Evolutionary conservation across 2,113 vertebrate genomes (phyloP), one percentile per base, ranked within the genome.

Genomic region (Taurulus bubalis): DNA sequence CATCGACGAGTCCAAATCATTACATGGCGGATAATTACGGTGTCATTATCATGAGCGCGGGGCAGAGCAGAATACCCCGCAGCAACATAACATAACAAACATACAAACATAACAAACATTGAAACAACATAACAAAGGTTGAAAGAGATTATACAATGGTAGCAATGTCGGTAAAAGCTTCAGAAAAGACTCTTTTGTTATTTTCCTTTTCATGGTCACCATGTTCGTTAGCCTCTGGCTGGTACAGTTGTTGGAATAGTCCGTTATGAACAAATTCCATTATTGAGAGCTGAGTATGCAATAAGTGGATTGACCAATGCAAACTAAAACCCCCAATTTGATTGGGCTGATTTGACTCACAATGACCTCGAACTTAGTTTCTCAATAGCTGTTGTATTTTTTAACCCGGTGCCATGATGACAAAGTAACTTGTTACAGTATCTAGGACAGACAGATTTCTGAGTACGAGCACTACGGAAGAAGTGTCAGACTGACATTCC

Each of bases 21-120:
- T 70, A 59, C 59, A 83, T 38, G 2, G 55, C 3, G 20, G 74
- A 82, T 68, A 82, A 89, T 87, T 59, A 90, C 62, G 55, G 59
- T 72, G 83, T 65, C 75, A 83, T 87, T 70, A 84, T 80, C 79
- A 65, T 81, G 53, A 79, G 65, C 36, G 75, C 1, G 71, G 47
- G 63, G 71, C 64, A 66, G 77, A 78, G 84, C 83, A 59, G 75
- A 30, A 60, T 55, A 47, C 24, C 69, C 70, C 4, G 20, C 69
- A 81, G 68, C 34, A 55, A n/a, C n/a, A n/a, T n/a, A 80, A 85
- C 70, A 64, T n/a, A 83, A 76, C 16, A 83, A 72, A 76, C n/a
- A n/a, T n/a, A n/a, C n/a, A n/a, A 80, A 85, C 70, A 64, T n/a
- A 83, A 76, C 16, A 83, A 72, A 76, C 55, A 67, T 55, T 83